Base-by-base conservation (phyloP, 2,113 vertebrate species). In the Onychorhynchus coronatus region DNA sequence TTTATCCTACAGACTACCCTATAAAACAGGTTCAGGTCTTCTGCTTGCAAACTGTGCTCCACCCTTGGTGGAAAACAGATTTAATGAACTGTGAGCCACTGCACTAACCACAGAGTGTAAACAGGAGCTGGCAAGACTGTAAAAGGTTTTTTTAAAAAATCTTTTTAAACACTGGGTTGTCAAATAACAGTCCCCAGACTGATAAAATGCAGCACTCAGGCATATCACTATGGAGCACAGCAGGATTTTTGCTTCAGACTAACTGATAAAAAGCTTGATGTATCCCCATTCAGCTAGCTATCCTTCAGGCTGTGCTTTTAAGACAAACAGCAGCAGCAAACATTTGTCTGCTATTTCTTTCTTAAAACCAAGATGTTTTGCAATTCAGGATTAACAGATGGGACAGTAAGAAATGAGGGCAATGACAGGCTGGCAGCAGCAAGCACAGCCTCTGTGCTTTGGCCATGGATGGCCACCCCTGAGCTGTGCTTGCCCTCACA, bases 271-370 rank as follows among this genome's bases (percentile, higher is more conserved):
- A 88, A 79, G 68, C 41, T 77, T 95, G 89, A 91, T 89, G 72
- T 41, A 88, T 85, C 55, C 73, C 67, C 58, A 66, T 91, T 82
- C 25, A 35, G 42, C 24, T 23, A 62, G 56, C 62, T 95, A 85
- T 74, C 76, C 81, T 89, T 95, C 88, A 93, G 85, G 95, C 83
- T 87, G 92, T 66, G 73, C 55, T 96, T 96, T 91, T 89, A 96
- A 96, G 84, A 94, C 91, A 81, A 92, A 91, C 68, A 94, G 86
- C 86, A 95, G 84, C 85, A 93, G 89, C 55, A 67, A 89, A 22
- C 70, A 88, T 89, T 87, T 75, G 74, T 85, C 87, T 94, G 73
- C 74, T 79, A 12, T 53, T 95, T 92, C 94, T 89, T 95, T 75
- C 91, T 87, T 53, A 61, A 93, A 95, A 65, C 49, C 85, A 93